Conservation (phyloP, 2,797 vertebrate genomes). For the Masticophis lateralis region DNA sequence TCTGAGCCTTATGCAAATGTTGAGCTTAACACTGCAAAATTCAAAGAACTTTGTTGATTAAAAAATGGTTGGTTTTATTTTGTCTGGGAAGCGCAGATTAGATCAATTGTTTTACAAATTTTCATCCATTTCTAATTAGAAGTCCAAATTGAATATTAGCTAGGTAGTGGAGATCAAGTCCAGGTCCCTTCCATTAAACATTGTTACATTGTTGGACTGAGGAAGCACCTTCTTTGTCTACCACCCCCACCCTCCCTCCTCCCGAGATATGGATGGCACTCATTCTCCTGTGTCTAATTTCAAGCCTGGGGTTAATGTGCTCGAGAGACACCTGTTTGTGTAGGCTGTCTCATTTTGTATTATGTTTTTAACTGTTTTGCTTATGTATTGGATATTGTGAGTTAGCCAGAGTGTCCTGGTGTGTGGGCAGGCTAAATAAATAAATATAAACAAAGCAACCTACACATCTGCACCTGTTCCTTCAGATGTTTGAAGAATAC, state of each 20-base stretch:
- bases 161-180: neutral
- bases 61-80: neutral
- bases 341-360: neutral
- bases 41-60: neutral
- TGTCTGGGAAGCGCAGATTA: neutral
- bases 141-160: neutral
- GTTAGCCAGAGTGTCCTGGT: neutral
- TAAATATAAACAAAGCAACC: neutral
- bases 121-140: neutral
- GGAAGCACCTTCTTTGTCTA: neutral
- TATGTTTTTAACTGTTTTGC: neutral
- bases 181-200: neutral
- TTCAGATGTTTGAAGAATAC: neutral
- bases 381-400: neutral
- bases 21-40: neutral
- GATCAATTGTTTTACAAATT: neutral
- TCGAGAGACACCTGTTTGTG: neutral
- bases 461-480: neutral
- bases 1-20: neutral
- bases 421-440: neutral
- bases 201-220: neutral
- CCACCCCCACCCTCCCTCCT: neutral
- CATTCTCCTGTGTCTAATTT: neutral
- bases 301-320: neutral
- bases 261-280: neutral